Percentiles rank a stretch among this genome's conserved stretches.
Conservation (phyloP, 2,797 vertebrate genomes). For the Cirrhinus mrigala region DNA sequence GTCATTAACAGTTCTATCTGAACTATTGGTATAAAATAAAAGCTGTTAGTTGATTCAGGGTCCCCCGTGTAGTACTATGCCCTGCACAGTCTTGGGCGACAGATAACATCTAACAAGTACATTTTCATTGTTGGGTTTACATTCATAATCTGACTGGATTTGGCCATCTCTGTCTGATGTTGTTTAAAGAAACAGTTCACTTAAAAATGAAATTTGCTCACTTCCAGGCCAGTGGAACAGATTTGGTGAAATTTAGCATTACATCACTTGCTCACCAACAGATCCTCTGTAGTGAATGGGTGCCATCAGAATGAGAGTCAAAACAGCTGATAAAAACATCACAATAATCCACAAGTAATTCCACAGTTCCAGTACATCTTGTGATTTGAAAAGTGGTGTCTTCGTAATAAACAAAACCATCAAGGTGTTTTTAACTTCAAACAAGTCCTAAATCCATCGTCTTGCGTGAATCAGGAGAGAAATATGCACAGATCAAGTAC, state of each 20-base stretch:
- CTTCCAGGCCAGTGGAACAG: not conserved
- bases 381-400: not conserved
- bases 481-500: no score
- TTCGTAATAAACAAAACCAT: no score
- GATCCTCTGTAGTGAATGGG: not conserved
- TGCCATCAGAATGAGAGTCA: not conserved
- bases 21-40: conserved; percentile 45
- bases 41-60: conserved; percentile 58
- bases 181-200: not conserved
- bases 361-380: not conserved
- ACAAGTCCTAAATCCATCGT: no score
- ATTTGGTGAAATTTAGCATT: not conserved
- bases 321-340: not conserved
- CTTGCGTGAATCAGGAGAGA: no score
- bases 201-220: not conserved
- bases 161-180: conserved; percentile 33
- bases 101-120: conserved; percentile 54
- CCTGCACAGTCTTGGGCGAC: conserved; percentile 83
- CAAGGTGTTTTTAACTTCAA: no score
- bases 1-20: conserved; percentile 35
- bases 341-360: no score
- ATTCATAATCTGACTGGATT: conserved; percentile 50
- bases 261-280: not conserved
- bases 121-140: conserved; percentile 39
- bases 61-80: conserved; percentile 81